Conservation (phyloP, 1,140 invertebrate species). For the Ganaspis sp. region DNA sequence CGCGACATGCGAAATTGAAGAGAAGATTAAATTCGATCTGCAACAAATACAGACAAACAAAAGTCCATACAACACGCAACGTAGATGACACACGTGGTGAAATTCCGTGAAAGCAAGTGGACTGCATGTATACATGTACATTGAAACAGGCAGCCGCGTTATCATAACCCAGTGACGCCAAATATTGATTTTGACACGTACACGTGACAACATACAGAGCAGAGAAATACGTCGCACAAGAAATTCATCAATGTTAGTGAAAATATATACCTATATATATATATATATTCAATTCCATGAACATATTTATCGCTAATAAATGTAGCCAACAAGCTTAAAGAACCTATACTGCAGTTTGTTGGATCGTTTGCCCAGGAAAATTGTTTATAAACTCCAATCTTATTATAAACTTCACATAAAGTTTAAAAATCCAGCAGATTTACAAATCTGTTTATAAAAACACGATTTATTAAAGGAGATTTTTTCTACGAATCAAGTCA, state of each 20-base stretch:
- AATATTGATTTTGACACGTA: slow-evolving; percentile 76
- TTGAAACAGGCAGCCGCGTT: slow-evolving; percentile 62
- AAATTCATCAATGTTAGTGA: slow-evolving; percentile 34
- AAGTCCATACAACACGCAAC: slow-evolving; percentile 34
- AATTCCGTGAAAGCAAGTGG: slow-evolving; percentile 56
- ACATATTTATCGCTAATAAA: slow-evolving; percentile 3
- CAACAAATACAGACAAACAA: slow-evolving; percentile 30
- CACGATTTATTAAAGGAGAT: too few species aligned
- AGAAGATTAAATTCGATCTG: slow-evolving; percentile 51
- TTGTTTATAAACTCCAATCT: too few species aligned
- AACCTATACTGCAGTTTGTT: too few species aligned
- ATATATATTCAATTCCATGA: background rate
- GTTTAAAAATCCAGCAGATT: too few species aligned
- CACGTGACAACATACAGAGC: slow-evolving; percentile 61
- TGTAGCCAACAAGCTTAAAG: too few species aligned
- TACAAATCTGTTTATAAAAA: too few species aligned
- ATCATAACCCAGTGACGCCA: slow-evolving; percentile 75
- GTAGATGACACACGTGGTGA: slow-evolving; percentile 48
- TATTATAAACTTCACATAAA: too few species aligned
- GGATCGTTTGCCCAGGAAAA: too few species aligned
- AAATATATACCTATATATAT: background rate
- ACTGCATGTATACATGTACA: slow-evolving; percentile 50
- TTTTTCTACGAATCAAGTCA: too few species aligned
- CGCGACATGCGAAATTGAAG: background rate
- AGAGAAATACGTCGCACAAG: slow-evolving; percentile 42